Percentiles rank a stretch among this genome's conserved stretches.
Evolutionary conservation across 2,888 invertebrate genomes (phyloP).

Genomic region (Clunio marinus): DNA sequence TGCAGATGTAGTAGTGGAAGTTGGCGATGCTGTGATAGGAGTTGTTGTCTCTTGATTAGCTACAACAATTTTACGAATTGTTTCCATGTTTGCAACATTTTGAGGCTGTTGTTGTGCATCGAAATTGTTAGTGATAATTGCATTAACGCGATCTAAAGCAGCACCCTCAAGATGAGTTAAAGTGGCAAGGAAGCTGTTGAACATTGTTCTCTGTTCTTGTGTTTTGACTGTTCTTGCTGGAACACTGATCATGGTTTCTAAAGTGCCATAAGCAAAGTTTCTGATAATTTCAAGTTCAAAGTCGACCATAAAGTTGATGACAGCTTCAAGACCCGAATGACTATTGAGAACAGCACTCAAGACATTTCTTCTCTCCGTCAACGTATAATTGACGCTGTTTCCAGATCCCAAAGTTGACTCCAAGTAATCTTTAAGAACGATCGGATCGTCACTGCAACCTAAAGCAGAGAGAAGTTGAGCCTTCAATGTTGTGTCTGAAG

Average conservation of each 20-base stretch:
- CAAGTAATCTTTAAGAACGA: slow-evolving; percentile 6
- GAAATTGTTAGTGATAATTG: slow-evolving; percentile 7
- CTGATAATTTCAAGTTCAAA: not conserved
- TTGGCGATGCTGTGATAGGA: not conserved
- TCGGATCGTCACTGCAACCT: slow-evolving; percentile 5
- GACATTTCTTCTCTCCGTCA: slow-evolving; percentile 17
- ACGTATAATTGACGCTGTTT: slow-evolving; percentile 19
- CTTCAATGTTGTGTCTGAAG: slow-evolving; percentile 7
- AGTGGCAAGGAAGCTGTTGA: not conserved
- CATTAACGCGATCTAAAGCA: not conserved
- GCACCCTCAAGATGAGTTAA: not conserved
- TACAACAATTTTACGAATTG: not conserved
- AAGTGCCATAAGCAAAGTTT: not conserved
- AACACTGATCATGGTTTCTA: not conserved
- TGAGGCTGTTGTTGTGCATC: not conserved
- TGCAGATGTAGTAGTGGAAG: not conserved
- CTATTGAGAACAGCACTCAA: not conserved
- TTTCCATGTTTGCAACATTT: not conserved
- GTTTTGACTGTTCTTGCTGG: not conserved
- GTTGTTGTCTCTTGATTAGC: not conserved
- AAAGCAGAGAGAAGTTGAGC: not conserved
- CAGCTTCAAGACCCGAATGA: not conserved
- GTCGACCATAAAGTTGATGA: not conserved
- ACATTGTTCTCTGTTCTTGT: not conserved
- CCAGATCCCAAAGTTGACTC: not conserved